Percentiles rank a stretch among this genome's conserved stretches.
Evolutionary conservation across 2,113 vertebrate genomes (phyloP).

Genomic region (Bungarus multicinctus): DNA sequence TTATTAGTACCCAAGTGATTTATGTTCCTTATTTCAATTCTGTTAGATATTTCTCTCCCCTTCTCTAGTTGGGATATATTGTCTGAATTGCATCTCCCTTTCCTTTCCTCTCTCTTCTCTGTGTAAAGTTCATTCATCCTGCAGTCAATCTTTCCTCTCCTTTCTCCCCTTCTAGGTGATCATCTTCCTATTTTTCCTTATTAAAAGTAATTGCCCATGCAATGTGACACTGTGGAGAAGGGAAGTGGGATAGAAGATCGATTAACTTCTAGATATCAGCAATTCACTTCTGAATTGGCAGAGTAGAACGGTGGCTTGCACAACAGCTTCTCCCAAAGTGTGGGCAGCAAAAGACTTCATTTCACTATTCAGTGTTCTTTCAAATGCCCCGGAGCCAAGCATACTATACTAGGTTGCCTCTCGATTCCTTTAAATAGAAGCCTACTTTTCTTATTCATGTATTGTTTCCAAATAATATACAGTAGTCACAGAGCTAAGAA

Average conservation of each 20-base stretch:
- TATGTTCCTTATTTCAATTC: background rate
- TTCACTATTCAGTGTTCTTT: background rate
- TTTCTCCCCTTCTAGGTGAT: no score
- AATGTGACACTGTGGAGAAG: background rate
- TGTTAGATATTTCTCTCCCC: background rate
- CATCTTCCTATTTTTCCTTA: no score
- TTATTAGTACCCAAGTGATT: background rate
- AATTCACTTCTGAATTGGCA: background rate
- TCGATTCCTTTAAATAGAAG: background rate
- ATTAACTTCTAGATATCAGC: background rate
- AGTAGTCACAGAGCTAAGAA: background rate
- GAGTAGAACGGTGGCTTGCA: background rate
- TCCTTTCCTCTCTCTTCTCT: slow-evolving; percentile 3
- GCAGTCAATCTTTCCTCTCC: background rate
- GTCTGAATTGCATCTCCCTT: background rate
- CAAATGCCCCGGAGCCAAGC: background rate
- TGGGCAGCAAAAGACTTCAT: background rate
- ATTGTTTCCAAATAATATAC: background rate
- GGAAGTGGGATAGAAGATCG: background rate
- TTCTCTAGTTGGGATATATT: background rate
- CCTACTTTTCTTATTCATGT: background rate
- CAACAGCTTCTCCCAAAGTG: background rate
- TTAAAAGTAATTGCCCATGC: background rate
- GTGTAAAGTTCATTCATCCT: background rate
- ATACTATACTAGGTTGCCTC: background rate